Conservation (phyloP, 2,888 invertebrate species). For the Diploptera punctata region DNA sequence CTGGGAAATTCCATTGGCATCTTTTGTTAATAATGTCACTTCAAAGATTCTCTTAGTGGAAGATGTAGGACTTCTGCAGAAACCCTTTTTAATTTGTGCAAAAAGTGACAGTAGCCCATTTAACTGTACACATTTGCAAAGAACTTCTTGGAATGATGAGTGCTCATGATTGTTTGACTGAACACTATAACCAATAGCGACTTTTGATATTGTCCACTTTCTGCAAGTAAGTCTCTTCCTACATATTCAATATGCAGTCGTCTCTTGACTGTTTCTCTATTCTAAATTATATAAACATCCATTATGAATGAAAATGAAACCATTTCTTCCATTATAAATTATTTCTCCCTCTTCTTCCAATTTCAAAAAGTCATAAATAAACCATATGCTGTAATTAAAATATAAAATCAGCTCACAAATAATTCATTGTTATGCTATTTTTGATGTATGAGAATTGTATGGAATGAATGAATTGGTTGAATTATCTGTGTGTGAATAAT, state of each 20-base stretch:
- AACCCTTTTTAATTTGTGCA: neutral
- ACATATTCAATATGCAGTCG: neutral
- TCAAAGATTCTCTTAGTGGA: neutral
- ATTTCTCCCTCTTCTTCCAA: neutral
- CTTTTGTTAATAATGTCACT: neutral
- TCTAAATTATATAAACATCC: neutral
- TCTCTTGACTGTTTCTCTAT: neutral
- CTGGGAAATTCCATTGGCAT: neutral
- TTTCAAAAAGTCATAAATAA: neutral
- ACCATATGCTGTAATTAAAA: neutral
- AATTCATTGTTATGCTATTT: neutral
- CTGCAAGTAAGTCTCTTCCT: neutral
- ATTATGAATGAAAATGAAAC: slow-evolving; percentile 4
- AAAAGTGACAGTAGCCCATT: neutral
- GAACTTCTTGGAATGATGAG: neutral
- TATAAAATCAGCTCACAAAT: neutral
- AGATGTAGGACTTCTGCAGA: neutral
- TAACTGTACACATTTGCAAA: too few species aligned
- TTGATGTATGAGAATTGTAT: too few species aligned
- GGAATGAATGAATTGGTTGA: neutral
- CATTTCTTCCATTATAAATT: neutral
- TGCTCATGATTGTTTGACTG: neutral
- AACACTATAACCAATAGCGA: neutral
- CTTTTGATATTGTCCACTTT: neutral
- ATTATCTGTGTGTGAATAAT: neutral